A percentile compares a stretch with the other conserved stretches of the same genome.
Evolutionary conservation across 2,797 vertebrate species (phyloP).

Genomic region (Xyrichtys novacula): DNA sequence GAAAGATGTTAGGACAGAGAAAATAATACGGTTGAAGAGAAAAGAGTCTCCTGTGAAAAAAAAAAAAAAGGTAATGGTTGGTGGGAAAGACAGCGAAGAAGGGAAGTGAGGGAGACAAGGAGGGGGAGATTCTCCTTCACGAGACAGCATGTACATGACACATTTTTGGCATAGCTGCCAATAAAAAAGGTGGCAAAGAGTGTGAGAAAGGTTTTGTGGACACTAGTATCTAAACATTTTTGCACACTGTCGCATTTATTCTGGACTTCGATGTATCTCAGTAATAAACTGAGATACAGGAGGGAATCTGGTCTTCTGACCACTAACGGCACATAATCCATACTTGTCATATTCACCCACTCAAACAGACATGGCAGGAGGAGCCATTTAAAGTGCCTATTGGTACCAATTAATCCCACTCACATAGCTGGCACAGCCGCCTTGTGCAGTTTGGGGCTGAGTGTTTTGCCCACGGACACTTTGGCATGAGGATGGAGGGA

Average conservation of each 20-base stretch:
- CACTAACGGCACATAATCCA: too few species aligned
- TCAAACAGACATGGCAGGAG: too few species aligned
- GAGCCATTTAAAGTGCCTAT: too few species aligned
- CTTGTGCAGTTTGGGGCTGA: too few species aligned
- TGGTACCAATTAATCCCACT: too few species aligned
- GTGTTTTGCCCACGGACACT: too few species aligned
- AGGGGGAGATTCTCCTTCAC: conserved; percentile 36
- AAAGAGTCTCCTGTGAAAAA: conserved; percentile 11
- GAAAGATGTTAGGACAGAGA: conserved; percentile 23
- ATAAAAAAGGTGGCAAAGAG: conserved; percentile 66
- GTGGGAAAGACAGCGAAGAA: conserved; percentile 27
- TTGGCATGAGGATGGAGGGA: too few species aligned
- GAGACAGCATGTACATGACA: conserved; percentile 67
- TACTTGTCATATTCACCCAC: too few species aligned
- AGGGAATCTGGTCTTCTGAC: too few species aligned
- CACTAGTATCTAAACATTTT: conserved; percentile 21
- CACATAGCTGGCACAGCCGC: too few species aligned
- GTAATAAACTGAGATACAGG: not conserved
- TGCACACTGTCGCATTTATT: conserved; percentile 5
- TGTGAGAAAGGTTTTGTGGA: conserved; percentile 68
- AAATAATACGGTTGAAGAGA: not conserved
- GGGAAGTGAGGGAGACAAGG: conserved; percentile 28
- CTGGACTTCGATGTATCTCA: not conserved
- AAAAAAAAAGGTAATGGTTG: conserved; percentile 8
- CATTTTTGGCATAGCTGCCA: conserved; percentile 72